Percentiles rank a stretch among this genome's conserved stretches.
Conservation (phyloP, 1,140 invertebrate species). For the Reticulitermes speratus region DNA sequence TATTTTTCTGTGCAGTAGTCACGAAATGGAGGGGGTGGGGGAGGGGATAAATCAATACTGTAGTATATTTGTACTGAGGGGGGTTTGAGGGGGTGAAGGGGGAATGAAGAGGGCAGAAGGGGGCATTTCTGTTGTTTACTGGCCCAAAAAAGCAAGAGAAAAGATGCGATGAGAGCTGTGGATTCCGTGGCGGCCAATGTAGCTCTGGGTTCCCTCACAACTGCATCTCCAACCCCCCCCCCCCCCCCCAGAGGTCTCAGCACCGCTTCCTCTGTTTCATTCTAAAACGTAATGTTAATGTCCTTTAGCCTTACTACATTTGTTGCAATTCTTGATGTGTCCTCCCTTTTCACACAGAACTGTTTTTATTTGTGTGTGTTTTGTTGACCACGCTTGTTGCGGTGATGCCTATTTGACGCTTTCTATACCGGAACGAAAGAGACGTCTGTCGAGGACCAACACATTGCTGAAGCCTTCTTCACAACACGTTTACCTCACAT, state of each 20-base stretch:
- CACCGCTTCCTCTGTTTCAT: neutral
- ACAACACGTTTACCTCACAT: neutral
- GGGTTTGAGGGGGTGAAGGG: neutral
- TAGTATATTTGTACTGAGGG: slow-evolving; percentile 33
- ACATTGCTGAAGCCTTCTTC: neutral
- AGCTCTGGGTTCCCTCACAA: slow-evolving; percentile 2
- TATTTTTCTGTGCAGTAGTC: slow-evolving; percentile 32
- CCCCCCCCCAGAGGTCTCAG: neutral
- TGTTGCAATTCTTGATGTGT: neutral
- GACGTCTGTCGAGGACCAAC: neutral
- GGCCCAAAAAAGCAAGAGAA: slow-evolving; percentile 27
- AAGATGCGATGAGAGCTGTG: neutral
- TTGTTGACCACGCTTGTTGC: neutral
- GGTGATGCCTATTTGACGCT: neutral
- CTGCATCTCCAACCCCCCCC: neutral
- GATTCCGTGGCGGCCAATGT: neutral
- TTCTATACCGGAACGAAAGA: neutral
- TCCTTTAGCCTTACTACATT: neutral
- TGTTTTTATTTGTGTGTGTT: neutral
- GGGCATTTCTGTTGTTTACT: slow-evolving; percentile 30
- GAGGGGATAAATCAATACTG: slow-evolving; percentile 29
- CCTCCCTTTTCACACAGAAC: neutral
- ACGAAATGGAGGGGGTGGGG: slow-evolving; percentile 23
- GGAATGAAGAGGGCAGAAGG: neutral
- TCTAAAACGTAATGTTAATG: neutral